Conservation (phyloP, 2,113 vertebrate species). For the Abramis brama region DNA sequence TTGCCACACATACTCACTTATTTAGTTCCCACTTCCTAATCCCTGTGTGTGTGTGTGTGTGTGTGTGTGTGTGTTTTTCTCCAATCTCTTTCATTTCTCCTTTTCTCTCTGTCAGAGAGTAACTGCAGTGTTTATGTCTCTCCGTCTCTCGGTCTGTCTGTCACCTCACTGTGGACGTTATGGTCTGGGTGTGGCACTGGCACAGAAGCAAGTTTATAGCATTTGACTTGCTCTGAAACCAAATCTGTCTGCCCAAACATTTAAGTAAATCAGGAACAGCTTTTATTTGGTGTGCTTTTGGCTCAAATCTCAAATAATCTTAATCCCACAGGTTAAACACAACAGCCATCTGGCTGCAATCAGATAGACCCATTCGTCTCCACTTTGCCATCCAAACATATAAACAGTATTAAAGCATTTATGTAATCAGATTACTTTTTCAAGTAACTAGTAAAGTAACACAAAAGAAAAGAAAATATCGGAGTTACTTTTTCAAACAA, state of each 20-base stretch:
- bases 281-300: not conserved
- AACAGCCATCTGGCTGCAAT: not conserved
- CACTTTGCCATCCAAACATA: not conserved
- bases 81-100: not conserved
- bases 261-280: not conserved
- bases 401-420: too few species aligned
- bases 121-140: slow-evolving; percentile 3
- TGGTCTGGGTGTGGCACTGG: slow-evolving; percentile 24
- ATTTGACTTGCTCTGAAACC: not conserved
- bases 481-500: too few species aligned
- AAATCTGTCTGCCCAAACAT: not conserved
- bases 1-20: not conserved
- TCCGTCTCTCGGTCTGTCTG: not conserved
- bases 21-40: not conserved
- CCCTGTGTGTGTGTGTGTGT: not conserved
- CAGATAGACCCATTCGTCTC: not conserved
- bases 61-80: not conserved
- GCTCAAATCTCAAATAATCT: not conserved
- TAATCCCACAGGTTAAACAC: slow-evolving; percentile 2
- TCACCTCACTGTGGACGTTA: not conserved
- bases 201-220: not conserved
- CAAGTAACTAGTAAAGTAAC: too few species aligned
- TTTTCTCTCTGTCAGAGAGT: not conserved
- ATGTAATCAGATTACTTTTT: too few species aligned
- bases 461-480: too few species aligned